Percentiles rank a stretch among this genome's conserved stretches.
phyloP scores from a whole-genome alignment of 2,888 invertebrate species.

The Luperina nickerlii region DNA sequence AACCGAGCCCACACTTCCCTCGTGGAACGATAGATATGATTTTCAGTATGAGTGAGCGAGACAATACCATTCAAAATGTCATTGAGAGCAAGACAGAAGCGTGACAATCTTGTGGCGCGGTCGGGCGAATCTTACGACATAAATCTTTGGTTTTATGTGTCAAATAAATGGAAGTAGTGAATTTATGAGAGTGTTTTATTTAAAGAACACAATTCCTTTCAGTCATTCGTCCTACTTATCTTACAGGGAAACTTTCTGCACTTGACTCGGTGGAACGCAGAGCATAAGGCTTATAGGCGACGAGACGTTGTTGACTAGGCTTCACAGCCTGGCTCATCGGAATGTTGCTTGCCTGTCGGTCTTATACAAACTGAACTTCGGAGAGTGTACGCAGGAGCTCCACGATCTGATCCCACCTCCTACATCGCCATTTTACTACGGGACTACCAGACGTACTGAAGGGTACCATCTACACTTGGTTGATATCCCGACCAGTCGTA shows the following conservation, averaged over 20 bases:
- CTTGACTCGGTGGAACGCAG: too few relatives aligned
- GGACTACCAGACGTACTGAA: too few relatives aligned
- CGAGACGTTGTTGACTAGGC: too few relatives aligned
- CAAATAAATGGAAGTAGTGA: constrained; percentile 29
- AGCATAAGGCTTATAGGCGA: too few relatives aligned
- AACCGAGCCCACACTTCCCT: background rate
- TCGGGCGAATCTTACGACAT: background rate
- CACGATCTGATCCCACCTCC: too few relatives aligned
- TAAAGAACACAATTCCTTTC: background rate
- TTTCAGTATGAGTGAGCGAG: background rate
- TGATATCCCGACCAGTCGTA: too few relatives aligned
- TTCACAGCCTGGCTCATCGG: too few relatives aligned
- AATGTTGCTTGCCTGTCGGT: too few relatives aligned
- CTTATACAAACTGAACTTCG: too few relatives aligned
- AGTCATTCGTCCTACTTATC: background rate
- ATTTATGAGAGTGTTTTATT: constrained; percentile 11
- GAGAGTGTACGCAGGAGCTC: too few relatives aligned
- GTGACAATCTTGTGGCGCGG: background rate
- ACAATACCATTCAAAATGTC: background rate
- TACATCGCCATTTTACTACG: too few relatives aligned
- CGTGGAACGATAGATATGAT: background rate
- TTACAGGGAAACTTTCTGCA: background rate
- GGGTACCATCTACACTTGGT: too few relatives aligned
- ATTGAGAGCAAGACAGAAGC: background rate
- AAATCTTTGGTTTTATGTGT: constrained; percentile 6